Conservation (phyloP, 2,113 vertebrate species). For the Engraulis encrasicolus region DNA sequence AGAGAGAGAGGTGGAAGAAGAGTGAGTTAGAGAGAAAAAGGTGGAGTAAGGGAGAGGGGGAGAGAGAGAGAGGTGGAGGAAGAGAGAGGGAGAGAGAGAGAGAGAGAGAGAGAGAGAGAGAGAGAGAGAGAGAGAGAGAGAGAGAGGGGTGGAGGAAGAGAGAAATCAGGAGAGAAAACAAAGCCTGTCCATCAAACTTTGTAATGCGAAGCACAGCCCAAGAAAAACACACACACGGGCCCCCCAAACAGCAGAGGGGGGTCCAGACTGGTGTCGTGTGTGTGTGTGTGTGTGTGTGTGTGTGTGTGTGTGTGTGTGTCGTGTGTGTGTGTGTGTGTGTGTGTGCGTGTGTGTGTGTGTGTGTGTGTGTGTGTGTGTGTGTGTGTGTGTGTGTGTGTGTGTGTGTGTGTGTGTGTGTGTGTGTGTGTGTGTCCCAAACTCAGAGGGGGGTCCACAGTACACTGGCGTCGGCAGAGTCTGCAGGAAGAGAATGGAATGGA, state of each 20-base stretch:
- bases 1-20: too few relatives aligned
- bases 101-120: slow-evolving; percentile 34
- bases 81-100: slow-evolving; percentile 26
- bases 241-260: slow-evolving; percentile 27
- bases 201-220: slow-evolving; percentile 38
- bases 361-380: too few relatives aligned
- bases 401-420: too few relatives aligned
- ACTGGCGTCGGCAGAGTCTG: slow-evolving; percentile 21
- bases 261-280: too few relatives aligned
- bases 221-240: slow-evolving; percentile 42
- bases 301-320: too few relatives aligned
- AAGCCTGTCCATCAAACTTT: slow-evolving; percentile 43
- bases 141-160: slow-evolving; percentile 30
- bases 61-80: slow-evolving; percentile 37
- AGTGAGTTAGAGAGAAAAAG: slow-evolving; percentile 22
- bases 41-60: slow-evolving; percentile 27
- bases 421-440: too few relatives aligned
- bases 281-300: too few relatives aligned
- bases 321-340: too few relatives aligned
- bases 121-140: slow-evolving; percentile 27
- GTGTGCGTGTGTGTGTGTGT: too few relatives aligned
- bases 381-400: too few relatives aligned
- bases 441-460: too few relatives aligned
- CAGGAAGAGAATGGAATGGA: neutral
- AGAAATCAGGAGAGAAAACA: slow-evolving; percentile 33